Base-by-base conservation (phyloP, 2,888 invertebrate genomes). In the Drosophila anceps region DNA sequence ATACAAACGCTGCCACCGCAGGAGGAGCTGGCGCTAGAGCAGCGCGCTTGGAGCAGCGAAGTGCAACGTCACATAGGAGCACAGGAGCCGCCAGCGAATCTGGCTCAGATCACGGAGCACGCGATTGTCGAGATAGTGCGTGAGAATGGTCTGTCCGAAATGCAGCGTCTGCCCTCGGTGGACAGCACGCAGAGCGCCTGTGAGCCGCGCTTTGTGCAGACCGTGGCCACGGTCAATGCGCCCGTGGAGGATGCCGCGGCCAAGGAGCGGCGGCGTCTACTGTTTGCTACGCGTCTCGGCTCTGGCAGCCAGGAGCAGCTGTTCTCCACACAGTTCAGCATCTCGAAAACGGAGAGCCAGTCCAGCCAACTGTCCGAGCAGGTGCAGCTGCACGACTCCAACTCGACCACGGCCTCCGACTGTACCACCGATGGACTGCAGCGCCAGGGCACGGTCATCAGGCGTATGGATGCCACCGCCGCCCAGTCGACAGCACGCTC, bases 281-380 rank as follows among this genome's bases (percentile, higher is more conserved):
- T 95, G 60, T 96, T 96, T 90, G 95, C 95, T 63, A 96, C 96
- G 10, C 94, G 95, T 77, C 93, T 96, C 50, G 96, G 96, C 35
- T 93, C 93, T 0, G 93, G 93, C 27, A 95, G 95, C 85, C 94
- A 94, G 87, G 96, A 96, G 83, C 95, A 95, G 92, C 94, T 96
- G 51, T 96, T 96, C 90, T 94, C 95, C 82, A 95, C 95, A 5
- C 95, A 95, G 82, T 94, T 95, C 79, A 95, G 95, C 87, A 94
- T 95, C 79, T 95, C 95, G 1, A 95, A 95, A 89, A 95, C 95
- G 7, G 95, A 95, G 70, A 95, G 95, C 88, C 94, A 95, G 37
- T 94, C 94, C 15, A 95, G 95, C 81, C 95, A 95, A 87, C 94
- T 95, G 53, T 95, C 95, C 3, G 95, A 93, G 69, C 92, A 93